Base-by-base conservation (phyloP, 1,140 invertebrate species). In the Cydia pomonella region DNA sequence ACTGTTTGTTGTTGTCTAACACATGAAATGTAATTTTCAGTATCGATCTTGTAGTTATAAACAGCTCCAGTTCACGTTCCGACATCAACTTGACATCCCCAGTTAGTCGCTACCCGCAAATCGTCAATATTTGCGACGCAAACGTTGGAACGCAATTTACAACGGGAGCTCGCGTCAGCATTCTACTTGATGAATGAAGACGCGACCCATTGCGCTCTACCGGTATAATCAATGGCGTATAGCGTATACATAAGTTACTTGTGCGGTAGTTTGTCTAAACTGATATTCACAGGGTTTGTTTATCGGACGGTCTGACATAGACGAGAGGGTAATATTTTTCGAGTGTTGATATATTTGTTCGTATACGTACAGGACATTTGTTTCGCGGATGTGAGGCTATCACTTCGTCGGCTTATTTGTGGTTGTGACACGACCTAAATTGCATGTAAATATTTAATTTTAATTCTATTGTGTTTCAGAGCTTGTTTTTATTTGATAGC, bases 41-140 rank as follows among this genome's bases (percentile, higher is more conserved):
- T 50, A n/a, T 50, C 13, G 13, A 50, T 50, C 13, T 50, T n/a
- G 2, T n/a, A 5, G 9, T 50, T 50, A 18, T 50, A 50, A 59
- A 21, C 53, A 59, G 5, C 50, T 59, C 53, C 21, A 23, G 53
- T 59, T 53, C 18, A 53, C 50, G 21, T 53, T 59, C 21, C 53
- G 2, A 23, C 53, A 7, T 59, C 53, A 9, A 59, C 53, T 23
- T 59, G 53, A 59, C 53, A 59, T 59, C 53, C 21, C 53, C 53
- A 59, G 53, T 59, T 59, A 59, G 50, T 53, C 21, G 53, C 53
- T 23, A 21, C 53, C 53, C 53, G 21, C 53, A 59, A 59, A 59
- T 21, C 53, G 53, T 59, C 53, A 59, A 59, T 59, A 59, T 59
- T 59, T 59, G 53, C 53, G 53, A 23, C 53, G 53, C 53, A 59